Percentiles rank a stretch among this genome's conserved stretches.
Conservation (phyloP, 2,888 invertebrate genomes). For the Aproaerema taeniolella region DNA sequence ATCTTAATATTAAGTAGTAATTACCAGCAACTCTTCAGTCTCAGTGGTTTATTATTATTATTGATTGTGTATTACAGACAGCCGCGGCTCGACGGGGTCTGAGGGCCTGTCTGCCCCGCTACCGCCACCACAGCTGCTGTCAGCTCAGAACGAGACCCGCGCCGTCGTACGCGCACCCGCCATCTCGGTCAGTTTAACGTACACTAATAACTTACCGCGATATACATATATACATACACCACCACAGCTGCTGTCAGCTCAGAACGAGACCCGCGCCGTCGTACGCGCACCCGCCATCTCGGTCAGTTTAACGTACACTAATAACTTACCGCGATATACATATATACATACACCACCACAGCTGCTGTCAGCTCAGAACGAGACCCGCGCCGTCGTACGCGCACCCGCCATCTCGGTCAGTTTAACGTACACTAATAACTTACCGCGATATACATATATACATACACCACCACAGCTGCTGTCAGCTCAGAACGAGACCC, state of each 20-base stretch:
- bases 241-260: constrained; percentile 61
- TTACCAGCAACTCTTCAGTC: no score
- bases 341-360: constrained; percentile 67
- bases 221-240: no score
- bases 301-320: constrained; percentile 22
- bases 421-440: not conserved
- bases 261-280: constrained; percentile 59
- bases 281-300: constrained; percentile 46
- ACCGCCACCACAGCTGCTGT: constrained; percentile 61
- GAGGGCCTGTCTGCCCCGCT: constrained; percentile 44
- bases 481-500: constrained; percentile 61
- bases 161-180: constrained; percentile 51
- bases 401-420: constrained; percentile 45
- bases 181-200: constrained; percentile 32
- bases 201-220: no score
- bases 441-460: no score
- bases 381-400: constrained; percentile 53
- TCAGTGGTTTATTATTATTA: no score
- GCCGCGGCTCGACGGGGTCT: constrained; percentile 63
- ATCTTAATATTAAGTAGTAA: no score
- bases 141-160: constrained; percentile 60
- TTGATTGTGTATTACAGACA: no score
- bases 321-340: no score
- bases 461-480: constrained; percentile 63
- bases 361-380: constrained; percentile 62